phyloP scores from a whole-genome alignment of 2,113 vertebrate genomes.

The Hippocampus comes region DNA sequence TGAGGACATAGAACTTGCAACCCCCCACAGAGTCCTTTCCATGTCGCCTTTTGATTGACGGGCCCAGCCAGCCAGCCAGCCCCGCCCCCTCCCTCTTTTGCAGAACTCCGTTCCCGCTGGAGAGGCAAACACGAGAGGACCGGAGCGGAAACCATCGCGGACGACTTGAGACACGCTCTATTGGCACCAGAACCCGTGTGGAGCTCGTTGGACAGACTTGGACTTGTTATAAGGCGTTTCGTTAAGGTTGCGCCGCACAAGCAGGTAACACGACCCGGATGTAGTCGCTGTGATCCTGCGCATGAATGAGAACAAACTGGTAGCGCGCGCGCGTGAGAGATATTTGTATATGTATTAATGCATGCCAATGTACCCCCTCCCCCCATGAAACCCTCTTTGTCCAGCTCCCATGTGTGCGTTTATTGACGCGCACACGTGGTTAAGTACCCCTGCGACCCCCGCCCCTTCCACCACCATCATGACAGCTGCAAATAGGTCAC shows the following conservation, averaged over 20 bases:
- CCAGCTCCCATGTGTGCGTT: slow-evolving; percentile 14
- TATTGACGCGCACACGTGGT: slow-evolving; percentile 65
- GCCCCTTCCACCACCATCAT: slow-evolving; percentile 4
- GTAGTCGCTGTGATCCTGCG: not conserved
- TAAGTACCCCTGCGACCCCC: not conserved
- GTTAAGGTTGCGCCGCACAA: not conserved
- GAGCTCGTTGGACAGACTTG: not conserved
- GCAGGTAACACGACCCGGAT: not conserved
- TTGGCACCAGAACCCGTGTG: not conserved
- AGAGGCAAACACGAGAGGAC: slow-evolving; percentile 1
- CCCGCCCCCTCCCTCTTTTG: not conserved
- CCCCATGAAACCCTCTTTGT: not conserved
- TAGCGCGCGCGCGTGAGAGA: not conserved
- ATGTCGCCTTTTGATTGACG: not conserved
- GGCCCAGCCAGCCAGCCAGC: not conserved
- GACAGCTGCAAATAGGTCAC: slow-evolving; percentile 40
- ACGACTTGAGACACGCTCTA: not conserved
- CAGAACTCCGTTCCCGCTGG: slow-evolving; percentile 1
- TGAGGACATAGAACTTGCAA: not conserved
- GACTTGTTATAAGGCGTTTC: not conserved
- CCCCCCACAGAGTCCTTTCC: not conserved
- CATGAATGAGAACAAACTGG: not conserved
- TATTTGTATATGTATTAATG: not conserved
- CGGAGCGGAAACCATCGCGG: not conserved
- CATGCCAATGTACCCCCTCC: not conserved